Base-by-base conservation (phyloP, 2,797 vertebrate species). In the Alca torda region DNA sequence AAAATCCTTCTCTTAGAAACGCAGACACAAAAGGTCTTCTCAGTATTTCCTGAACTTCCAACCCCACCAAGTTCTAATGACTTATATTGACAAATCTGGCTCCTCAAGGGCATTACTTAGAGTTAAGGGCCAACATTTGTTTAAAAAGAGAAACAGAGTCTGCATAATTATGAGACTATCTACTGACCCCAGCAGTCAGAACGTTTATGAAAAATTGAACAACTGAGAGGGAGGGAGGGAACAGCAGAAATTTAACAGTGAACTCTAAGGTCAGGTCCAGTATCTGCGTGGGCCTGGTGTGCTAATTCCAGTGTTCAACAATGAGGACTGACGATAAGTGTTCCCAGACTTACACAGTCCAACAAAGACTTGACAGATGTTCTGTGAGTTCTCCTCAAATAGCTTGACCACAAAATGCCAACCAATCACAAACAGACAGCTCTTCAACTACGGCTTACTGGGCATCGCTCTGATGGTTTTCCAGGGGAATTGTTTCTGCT, bases 141-240 rank as follows among this genome's bases (percentile, higher is more conserved):
- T 90, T 77, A 46, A 94, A 93, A 93, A 4, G 16, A 90, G 43
- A 72, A 93, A 63, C 51, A 80, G 63, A 85, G 37, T 46, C 72
- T 51, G 57, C 60, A 59, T 88, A 80, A 89, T 83, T 96, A 73
- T 43, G 50, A 90, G 63, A 37, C 57, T 86, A 61, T 56, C 41
- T 87, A 61, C 39, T 85, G 84, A 83, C 53, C 33, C 37, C 37
- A 83, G 60, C 39, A 82, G 68, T 61, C 57, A 85, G 88, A 84
- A 57, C 41, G 74, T 64, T 82, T 77, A 87, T 94, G 86, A 94
- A 90, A 93, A 89, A 85, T 78, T 85, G 80, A 94, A 83, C 23
- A 26, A 74, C 64, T 50, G 48, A 53, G 45, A 75, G 10, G 37
- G 39, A 79, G 21, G 35, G 45, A 78, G 33, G 30, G 26, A 85